These are phyloP conservation scores for Drosophila neonasuta DNA, from an alignment of 2,888 invertebrate genomes.

Conservation along the genomic window DNA sequence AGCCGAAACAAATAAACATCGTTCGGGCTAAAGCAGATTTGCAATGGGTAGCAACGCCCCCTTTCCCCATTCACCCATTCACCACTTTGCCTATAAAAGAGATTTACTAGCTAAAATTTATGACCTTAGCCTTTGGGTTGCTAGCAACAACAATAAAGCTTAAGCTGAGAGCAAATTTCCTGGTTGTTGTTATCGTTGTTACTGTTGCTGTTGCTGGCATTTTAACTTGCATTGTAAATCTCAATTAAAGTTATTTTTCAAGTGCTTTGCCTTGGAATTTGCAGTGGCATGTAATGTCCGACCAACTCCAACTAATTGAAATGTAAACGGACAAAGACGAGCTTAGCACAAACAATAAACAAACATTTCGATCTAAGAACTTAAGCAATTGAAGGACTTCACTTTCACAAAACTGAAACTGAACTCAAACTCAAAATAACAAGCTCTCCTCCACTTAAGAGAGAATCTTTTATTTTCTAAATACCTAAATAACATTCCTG, in stretches of 20 bases:
- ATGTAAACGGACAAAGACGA: constrained; percentile 45
- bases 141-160: constrained; percentile 33
- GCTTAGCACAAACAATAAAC: constrained; percentile 38
- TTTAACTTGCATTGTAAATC: constrained; percentile 66
- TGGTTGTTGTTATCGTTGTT: constrained; percentile 24
- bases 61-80: background rate
- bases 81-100: constrained; percentile 54
- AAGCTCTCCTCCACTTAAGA: background rate
- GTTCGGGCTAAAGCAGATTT: constrained; percentile 51
- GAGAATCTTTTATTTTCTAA: constrained; percentile 5
- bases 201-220: constrained; percentile 47
- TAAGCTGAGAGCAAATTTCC: constrained; percentile 50
- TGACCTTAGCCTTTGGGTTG: constrained; percentile 45
- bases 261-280: constrained; percentile 30
- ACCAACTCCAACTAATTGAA: constrained; percentile 52
- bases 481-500: constrained; percentile 17
- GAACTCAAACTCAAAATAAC: constrained; percentile 1
- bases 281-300: constrained; percentile 37
- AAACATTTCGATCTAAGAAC: constrained; percentile 34
- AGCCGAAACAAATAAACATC: constrained; percentile 56
- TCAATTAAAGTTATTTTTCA: constrained; percentile 61
- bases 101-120: constrained; percentile 70
- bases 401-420: constrained; percentile 10
- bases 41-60: background rate
- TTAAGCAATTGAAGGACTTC: constrained; percentile 26